Evolutionary conservation across 2,797 vertebrate species (phyloP).

Genomic region (Cynodonichthys magdalenae): DNA sequence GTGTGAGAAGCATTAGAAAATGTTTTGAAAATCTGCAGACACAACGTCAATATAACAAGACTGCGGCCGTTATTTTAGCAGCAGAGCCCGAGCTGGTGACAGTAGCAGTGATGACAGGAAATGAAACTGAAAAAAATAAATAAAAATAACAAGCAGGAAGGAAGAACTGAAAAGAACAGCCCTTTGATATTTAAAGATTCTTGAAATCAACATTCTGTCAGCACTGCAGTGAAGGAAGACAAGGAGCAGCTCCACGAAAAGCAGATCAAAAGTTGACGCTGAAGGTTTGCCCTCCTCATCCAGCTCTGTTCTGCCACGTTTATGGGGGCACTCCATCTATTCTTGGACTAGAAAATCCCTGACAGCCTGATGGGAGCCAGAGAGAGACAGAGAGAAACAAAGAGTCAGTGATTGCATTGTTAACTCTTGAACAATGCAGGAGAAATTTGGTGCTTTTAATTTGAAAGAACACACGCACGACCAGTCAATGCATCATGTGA

Average conservation of each 20-base stretch:
- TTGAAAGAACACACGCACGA: too few species aligned
- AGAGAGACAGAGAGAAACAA: slow-evolving; percentile 34
- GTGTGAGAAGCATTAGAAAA: background rate
- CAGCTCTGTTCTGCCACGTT: slow-evolving; percentile 49
- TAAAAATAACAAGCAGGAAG: background rate
- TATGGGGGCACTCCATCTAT: slow-evolving; percentile 51
- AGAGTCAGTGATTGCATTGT: slow-evolving; percentile 24
- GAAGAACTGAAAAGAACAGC: background rate
- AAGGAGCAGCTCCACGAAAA: slow-evolving; percentile 30
- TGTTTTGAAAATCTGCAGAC: background rate
- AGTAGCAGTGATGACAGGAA: background rate
- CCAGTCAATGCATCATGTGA: too few species aligned
- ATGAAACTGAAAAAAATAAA: background rate
- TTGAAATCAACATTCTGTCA: slow-evolving; percentile 20
- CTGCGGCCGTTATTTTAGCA: too few species aligned
- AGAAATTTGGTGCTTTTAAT: background rate
- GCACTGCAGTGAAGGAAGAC: slow-evolving; percentile 25
- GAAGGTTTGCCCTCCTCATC: slow-evolving; percentile 35
- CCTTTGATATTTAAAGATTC: slow-evolving; percentile 32
- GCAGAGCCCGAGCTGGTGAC: background rate
- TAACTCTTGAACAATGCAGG: slow-evolving; percentile 40
- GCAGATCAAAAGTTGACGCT: slow-evolving; percentile 39
- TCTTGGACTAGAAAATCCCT: slow-evolving; percentile 47
- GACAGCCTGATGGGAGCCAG: slow-evolving; percentile 57
- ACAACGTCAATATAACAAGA: background rate